Base-by-base conservation (phyloP, 2,888 invertebrate species). In the Torymus aiolomorphi region DNA sequence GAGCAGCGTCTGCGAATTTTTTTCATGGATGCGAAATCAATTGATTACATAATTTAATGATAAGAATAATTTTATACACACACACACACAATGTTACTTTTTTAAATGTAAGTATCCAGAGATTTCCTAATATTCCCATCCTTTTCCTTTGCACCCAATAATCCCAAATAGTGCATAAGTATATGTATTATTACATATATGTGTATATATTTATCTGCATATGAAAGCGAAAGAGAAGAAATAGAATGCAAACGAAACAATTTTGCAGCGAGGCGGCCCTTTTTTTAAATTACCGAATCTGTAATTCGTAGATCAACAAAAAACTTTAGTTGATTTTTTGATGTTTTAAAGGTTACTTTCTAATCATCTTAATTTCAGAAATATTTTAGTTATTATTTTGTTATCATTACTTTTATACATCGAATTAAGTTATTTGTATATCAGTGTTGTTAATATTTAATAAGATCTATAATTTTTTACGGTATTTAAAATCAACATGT, bases 31-130 rank as follows among this genome's bases (percentile, higher is more conserved):
- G 85, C 86, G 86, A 57, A 77, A 74, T 72, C 61, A 72, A 59
- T 72, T 56, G 49, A 54, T 79, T 78, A 31, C n/a, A 63, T 74
- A 74, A 74, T 74, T 84, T 83, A 83, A 82, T 81, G 81, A 85
- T 84, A 83, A 84, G 72, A 79, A 85, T 86, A 86, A 86, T 80
- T 82, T 81, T 82, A 73, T 74, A 77, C 57, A 76, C 4, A 69
- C 54, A 76, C 54, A 62, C 54, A 20, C 49, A 86, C 84, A 84
- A 86, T 85, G 85, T 86, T 87, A 87, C 71, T 88, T 89, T 88
- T 88, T 85, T 87, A 88, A 86, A 85, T 85, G 85, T 88, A 88
- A 86, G 85, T 86, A 87, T 85, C 81, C 74, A 65, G 42, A 49
- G 56, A 83, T 86, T 86, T 84, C 82, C 79, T 16, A 18, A 78